Evolutionary conservation across 2,888 invertebrate genomes (phyloP).

Genomic region (Pyralis farinalis): DNA sequence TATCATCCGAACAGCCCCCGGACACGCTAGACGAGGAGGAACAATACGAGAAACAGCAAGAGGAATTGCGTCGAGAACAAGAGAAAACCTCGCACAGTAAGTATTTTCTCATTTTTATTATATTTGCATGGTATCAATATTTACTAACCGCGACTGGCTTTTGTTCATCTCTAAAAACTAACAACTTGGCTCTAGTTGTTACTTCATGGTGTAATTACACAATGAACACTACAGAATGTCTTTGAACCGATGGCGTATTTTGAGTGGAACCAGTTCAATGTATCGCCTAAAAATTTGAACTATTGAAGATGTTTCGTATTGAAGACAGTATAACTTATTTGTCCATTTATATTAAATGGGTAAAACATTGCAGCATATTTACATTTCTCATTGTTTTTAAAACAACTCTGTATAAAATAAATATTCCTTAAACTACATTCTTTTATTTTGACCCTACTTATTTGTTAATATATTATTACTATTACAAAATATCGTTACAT

Average conservation of each 20-base stretch:
- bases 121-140: constrained; percentile 13
- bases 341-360: no score
- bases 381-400: background rate
- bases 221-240: no score
- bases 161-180: background rate
- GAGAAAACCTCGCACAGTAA: constrained; percentile 63
- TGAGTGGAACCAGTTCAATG: no score
- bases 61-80: constrained; percentile 52
- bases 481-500: no score
- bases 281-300: no score
- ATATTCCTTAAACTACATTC: constrained; percentile 33
- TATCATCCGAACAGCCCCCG: constrained; percentile 47
- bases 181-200: background rate
- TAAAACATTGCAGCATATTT: no score
- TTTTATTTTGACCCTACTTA: constrained; percentile 46
- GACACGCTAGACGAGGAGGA: constrained; percentile 68
- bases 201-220: background rate
- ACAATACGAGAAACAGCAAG: constrained; percentile 65
- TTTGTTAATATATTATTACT: no score
- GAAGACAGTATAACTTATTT: no score
- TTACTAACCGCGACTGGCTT: constrained; percentile 4
- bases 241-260: no score
- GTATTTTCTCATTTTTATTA: constrained; percentile 25
- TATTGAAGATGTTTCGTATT: no score
- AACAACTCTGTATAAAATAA: constrained; percentile 28